Base-by-base conservation (phyloP, 2,113 vertebrate genomes). In the Cryptotis parvus region DNA sequence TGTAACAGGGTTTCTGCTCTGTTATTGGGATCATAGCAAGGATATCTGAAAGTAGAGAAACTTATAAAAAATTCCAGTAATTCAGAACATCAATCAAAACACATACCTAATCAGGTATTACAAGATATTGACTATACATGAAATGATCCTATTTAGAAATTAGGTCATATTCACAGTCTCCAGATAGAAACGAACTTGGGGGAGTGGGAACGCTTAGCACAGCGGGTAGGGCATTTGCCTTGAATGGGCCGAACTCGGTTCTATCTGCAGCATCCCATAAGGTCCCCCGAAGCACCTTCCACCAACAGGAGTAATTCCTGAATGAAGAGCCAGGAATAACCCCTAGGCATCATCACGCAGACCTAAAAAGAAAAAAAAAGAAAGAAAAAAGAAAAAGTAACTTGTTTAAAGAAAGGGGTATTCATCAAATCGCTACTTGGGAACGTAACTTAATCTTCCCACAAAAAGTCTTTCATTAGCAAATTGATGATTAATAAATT, bases 81-180 rank as follows among this genome's bases (percentile, higher is more conserved):
- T 88, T 85, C 65, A 94, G 27, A 92, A 70, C 24, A 94, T 35
- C 11, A 69, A 68, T 10, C 33, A 55, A 74, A 93, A 66, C 39
- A 89, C 45, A 81, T 75, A 43, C n/a, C 9, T 33, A 72, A 80
- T 77, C 29, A 68, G 2, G 58, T 55, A n/a, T 81, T 65, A n/a
- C n/a, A n/a, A 86, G 26, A 72, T 92, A 4, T 81, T 76, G 35
- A 91, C 68, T 68, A 72, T 3, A 76, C 77, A 63, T 91, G 7
- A 31, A 78, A 82, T 70, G 29, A 84, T 11, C 58, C 12, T 80
- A 78, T 83, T 90, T 93, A n/a, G 43, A 88, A 73, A 77, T 63
- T 69, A 93, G n/a, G 22, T 85, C 41, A 95, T 22, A 65, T 77
- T 69, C n/a, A n/a, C 26, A 85, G 69, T 14, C 52, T n/a, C 33